phyloP scores from a whole-genome alignment of 2,797 vertebrate species.

The Petrocephalus sullivani region DNA sequence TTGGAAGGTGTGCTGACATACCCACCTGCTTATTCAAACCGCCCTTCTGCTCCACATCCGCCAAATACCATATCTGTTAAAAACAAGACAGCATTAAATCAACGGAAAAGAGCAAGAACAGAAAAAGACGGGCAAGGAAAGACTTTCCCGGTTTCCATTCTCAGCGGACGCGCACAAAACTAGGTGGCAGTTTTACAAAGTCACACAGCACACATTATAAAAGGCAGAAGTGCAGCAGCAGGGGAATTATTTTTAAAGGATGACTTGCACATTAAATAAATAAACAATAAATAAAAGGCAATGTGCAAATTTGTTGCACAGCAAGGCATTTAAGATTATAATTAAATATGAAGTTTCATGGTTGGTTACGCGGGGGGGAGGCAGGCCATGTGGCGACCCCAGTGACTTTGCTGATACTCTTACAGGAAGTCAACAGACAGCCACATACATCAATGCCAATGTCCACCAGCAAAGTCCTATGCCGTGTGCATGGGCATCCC shows the following conservation, averaged over 20 bases:
- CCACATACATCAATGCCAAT: not conserved
- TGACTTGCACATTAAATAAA: not conserved
- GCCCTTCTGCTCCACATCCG: conserved; percentile 90
- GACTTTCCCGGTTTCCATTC: not conserved
- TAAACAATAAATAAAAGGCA: not conserved
- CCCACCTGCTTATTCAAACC: conserved; percentile 90
- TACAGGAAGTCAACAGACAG: not conserved
- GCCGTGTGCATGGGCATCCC: not conserved
- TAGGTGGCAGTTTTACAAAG: not conserved
- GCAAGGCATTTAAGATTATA: not conserved
- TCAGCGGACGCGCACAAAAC: not conserved
- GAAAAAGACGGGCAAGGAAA: not conserved
- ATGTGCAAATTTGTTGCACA: not conserved
- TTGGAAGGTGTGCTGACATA: not conserved
- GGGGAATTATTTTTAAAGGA: not conserved
- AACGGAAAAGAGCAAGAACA: not conserved
- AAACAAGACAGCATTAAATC: not conserved
- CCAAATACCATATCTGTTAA: conserved; percentile 91
- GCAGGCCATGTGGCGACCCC: not conserved
- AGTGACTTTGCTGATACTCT: not conserved
- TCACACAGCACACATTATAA: no score
- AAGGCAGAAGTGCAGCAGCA: not conserved
- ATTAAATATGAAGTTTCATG: not conserved
- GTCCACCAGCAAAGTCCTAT: not conserved
- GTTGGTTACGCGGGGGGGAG: not conserved